phyloP scores from a whole-genome alignment of 2,888 invertebrate genomes.

The Spilarctia lutea region DNA sequence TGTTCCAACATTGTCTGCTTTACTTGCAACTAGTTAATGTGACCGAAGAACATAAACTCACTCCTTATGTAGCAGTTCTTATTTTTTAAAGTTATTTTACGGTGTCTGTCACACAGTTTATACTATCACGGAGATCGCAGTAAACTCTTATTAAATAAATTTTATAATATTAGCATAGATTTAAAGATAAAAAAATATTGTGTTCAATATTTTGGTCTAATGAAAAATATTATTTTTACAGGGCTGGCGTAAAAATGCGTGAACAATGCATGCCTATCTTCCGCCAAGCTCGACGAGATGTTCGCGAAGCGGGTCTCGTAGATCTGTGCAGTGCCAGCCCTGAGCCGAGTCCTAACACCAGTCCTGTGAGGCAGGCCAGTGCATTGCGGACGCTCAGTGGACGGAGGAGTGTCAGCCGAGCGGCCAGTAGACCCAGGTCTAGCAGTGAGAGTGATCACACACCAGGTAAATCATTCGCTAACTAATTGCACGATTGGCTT shows the following conservation, averaged over 20 bases:
- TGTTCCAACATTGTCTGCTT: neutral
- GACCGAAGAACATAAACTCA: neutral
- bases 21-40: neutral
- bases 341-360: slow-evolving; percentile 16
- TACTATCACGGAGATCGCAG: too few species aligned
- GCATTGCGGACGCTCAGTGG: slow-evolving; percentile 8
- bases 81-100: neutral
- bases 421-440: slow-evolving; percentile 34
- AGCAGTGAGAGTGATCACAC: slow-evolving; percentile 41
- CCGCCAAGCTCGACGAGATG: slow-evolving; percentile 91
- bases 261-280: slow-evolving; percentile 95
- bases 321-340: slow-evolving; percentile 58
- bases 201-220: too few species aligned
- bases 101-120: too few species aligned
- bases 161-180: too few species aligned
- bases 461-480: slow-evolving; percentile 42
- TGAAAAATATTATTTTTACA: slow-evolving; percentile 50
- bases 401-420: slow-evolving; percentile 37
- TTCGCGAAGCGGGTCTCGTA: slow-evolving; percentile 87
- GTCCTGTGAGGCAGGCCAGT: slow-evolving; percentile 14
- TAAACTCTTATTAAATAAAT: too few species aligned
- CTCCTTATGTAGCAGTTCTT: neutral
- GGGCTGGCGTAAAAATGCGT: slow-evolving; percentile 95
- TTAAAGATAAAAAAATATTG: too few species aligned
- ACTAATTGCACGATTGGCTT: too few species aligned